Evolutionary conservation across 2,888 invertebrate species (phyloP), one percentile per base, ranked within the genome.

Genomic region (Platynereis dumerilii): DNA sequence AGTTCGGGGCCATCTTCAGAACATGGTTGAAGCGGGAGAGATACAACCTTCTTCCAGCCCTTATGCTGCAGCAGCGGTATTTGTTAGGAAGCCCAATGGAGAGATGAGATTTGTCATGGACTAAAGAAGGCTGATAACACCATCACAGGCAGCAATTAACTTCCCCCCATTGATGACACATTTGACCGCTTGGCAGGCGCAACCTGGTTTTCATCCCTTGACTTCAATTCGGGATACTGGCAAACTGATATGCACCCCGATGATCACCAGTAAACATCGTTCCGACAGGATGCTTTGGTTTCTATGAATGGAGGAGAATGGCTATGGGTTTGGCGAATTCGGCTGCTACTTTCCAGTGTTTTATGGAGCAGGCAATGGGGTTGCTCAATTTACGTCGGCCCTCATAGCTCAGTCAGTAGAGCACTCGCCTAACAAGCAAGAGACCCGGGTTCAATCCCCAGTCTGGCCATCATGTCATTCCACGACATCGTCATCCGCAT

Each of bases 141-240:
- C 1, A 22, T 42, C 1, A 64, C 67, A 42, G 71, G 72, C 53
- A 59, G 64, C 1, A 64, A 69, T 45, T 69, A 66, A 0, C 29
- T 72, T 3, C 70, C 72, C n/a, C 56, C 29, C 20, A 62, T 72
- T n/a, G 58, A 61, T 1, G 58, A 65, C 2, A 60, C 63, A 69
- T 45, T 48, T n/a, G n/a, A n/a, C n/a, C n/a, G 62, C 17, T 54
- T 74, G 22, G 24, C 70, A 10, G 75, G 74, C 0, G 63, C 68
- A 1, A 10, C 55, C 15, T 73, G 64, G 65, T 75, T 74, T 53
- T 63, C 59, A 22, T 63, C 63, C 2, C 62, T 75, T 5, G 74
- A 76, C 58, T 54, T 73, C 20, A 61, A 45, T 5, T 56, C 60
- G 17, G 72, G 74, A 17, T 75, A 75, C 59, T 75, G 73, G 74